These are phyloP conservation scores for Neoarius graeffei DNA, from an alignment of 2,113 vertebrate genomes.

Conservation along the genomic window DNA sequence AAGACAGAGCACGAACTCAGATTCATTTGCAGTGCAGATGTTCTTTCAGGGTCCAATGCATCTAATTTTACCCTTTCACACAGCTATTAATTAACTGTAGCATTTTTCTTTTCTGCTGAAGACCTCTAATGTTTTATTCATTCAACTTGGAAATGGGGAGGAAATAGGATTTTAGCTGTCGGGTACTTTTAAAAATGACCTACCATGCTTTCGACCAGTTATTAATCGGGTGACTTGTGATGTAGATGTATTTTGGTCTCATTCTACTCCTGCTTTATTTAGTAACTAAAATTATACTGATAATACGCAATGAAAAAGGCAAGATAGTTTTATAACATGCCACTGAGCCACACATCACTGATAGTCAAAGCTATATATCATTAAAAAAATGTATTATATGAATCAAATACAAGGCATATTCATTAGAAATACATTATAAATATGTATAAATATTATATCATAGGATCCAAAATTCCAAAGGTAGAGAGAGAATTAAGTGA, in stretches of 20 bases:
- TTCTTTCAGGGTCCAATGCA: conserved; percentile 46
- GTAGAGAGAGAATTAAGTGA: neutral
- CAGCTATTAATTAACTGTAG: conserved; percentile 43
- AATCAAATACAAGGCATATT: neutral
- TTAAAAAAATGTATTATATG: neutral
- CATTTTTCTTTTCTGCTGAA: conserved; percentile 34
- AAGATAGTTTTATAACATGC: neutral
- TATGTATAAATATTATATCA: neutral
- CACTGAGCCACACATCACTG: neutral
- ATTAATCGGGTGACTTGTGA: conserved; percentile 19
- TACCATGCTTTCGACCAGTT: neutral
- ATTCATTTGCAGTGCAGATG: conserved; percentile 42
- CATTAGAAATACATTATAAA: neutral
- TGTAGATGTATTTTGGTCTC: neutral
- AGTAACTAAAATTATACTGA: neutral
- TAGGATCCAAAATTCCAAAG: too few relatives aligned
- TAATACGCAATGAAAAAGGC: neutral
- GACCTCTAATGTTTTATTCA: conserved; percentile 39
- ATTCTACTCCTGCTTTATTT: neutral
- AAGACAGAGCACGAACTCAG: neutral
- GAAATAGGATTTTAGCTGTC: conserved; percentile 40
- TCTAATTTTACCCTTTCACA: conserved; percentile 37
- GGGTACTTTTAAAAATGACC: conserved; percentile 14
- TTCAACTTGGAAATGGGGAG: conserved; percentile 30
- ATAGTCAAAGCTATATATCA: neutral